Conservation (phyloP, 2,888 invertebrate species). For the Odontocerum albicorne region DNA sequence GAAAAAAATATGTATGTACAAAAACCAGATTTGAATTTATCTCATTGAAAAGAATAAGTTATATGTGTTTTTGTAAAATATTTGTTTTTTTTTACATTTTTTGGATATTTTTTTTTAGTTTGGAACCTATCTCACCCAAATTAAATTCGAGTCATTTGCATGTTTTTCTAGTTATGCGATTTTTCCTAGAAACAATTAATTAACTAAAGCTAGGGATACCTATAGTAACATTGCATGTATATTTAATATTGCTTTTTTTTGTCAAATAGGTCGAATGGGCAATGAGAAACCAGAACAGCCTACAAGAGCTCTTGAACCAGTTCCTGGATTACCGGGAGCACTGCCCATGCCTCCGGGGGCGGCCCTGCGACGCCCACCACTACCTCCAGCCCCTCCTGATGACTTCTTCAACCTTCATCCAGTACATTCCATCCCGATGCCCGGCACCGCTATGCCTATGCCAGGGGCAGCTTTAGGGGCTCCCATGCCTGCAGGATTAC, state of each 20-base stretch:
- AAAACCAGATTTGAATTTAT: too few relatives aligned
- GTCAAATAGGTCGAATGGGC: constrained; percentile 53
- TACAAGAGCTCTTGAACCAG: constrained; percentile 50
- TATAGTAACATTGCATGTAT: too few relatives aligned
- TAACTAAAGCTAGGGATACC: too few relatives aligned
- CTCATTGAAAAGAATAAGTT: too few relatives aligned
- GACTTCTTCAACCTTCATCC: constrained; percentile 64
- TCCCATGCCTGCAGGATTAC: neutral
- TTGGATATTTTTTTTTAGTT: too few relatives aligned
- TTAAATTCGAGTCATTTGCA: too few relatives aligned
- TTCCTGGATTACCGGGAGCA: constrained; percentile 63
- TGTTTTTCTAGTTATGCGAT: too few relatives aligned
- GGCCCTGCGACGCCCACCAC: constrained; percentile 49
- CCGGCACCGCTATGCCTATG: constrained; percentile 44
- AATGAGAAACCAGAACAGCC: constrained; percentile 48
- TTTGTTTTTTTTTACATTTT: too few relatives aligned
- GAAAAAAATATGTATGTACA: too few relatives aligned
- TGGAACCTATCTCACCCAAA: too few relatives aligned
- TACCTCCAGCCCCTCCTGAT: constrained; percentile 55
- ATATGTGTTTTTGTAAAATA: too few relatives aligned
- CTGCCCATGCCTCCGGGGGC: constrained; percentile 60
- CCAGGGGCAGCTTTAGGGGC: neutral
- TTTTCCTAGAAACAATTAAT: too few relatives aligned
- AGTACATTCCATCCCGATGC: constrained; percentile 39
- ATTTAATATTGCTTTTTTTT: constrained; percentile 1